Conservation (phyloP, 2,797 vertebrate genomes). For the Peromyscus aztecus region DNA sequence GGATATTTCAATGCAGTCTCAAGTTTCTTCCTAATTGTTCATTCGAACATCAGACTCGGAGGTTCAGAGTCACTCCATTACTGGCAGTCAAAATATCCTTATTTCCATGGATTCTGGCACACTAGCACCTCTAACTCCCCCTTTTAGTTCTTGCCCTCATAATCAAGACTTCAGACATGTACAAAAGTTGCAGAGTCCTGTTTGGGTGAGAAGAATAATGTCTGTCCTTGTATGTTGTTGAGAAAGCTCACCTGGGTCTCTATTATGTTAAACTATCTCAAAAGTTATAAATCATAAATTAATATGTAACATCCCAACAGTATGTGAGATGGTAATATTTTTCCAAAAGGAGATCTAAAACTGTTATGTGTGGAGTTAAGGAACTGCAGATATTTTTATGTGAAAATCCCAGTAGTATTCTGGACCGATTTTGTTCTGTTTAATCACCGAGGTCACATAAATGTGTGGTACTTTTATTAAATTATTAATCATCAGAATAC, state of each 20-base stretch:
- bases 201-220: slow-evolving; percentile 29
- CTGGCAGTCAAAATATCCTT: slow-evolving; percentile 4
- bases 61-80: slow-evolving; percentile 14
- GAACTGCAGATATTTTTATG: slow-evolving; percentile 66
- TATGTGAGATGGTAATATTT: slow-evolving; percentile 50
- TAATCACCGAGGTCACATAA: slow-evolving; percentile 74
- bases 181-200: slow-evolving; percentile 20
- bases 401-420: slow-evolving; percentile 73
- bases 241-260: slow-evolving; percentile 53
- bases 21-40: slow-evolving; percentile 58
- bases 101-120: slow-evolving; percentile 14
- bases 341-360: slow-evolving; percentile 69
- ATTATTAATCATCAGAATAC: slow-evolving; percentile 83
- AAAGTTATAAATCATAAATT: slow-evolving; percentile 73
- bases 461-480: slow-evolving; percentile 78
- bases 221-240: slow-evolving; percentile 57
- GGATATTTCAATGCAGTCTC: slow-evolving; percentile 57
- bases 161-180: slow-evolving; percentile 41
- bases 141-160: background rate
- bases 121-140: background rate
- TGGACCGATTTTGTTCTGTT: slow-evolving; percentile 60
- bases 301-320: slow-evolving; percentile 54
- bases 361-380: slow-evolving; percentile 65
- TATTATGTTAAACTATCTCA: slow-evolving; percentile 62
- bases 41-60: slow-evolving; percentile 12